Evolutionary conservation across 2,797 vertebrate species (phyloP), one percentile per base, ranked within the genome.

Genomic region (Pteropus rufus): DNA sequence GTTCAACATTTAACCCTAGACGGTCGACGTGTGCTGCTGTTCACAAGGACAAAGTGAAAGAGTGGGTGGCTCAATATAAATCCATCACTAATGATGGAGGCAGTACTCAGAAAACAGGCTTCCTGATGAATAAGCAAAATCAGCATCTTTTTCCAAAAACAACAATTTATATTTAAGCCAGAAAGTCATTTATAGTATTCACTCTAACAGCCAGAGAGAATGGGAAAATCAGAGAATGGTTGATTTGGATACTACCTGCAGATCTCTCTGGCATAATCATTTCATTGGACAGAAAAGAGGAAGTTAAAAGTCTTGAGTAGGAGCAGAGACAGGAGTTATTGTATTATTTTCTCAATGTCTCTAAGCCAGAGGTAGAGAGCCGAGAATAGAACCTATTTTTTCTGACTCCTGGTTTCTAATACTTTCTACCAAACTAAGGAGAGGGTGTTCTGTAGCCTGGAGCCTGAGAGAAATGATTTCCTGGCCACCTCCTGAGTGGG

Each of bases 1-100:
- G 70, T 82, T 91, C 49, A 96, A 56, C 58, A 65, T 82, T 84
- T 85, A 94, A 94, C 90, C 77, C 52, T 52, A 2, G 8, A 16
- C 46, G 46, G 15, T 89, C 24, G 49, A 34, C 41, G 10, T 2
- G 3, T 75, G 41, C n/a, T 65, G 23, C 31, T 83, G 23, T 80
- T 77, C 76, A 93, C 16, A 31, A 69, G 19, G 31, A 67, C 10
- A 44, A 26, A 95, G 26, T 12, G 23, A 58, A 72, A 65, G 19
- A 46, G 10, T 70, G 11, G 10, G 49, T 64, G 60, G 49, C 80
- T 65, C 44, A 11, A 4, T 31, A 56, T 75, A 81, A 76, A 90
- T 77, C 60, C 44, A 77, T 93, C 65, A 52, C n/a, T 69, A 62
- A 34, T 31, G 1, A 11, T 65, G 10, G 69, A 90, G 84, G n/a